Conservation (phyloP, 2,888 invertebrate genomes). For the Drosophila nr. medialis region DNA sequence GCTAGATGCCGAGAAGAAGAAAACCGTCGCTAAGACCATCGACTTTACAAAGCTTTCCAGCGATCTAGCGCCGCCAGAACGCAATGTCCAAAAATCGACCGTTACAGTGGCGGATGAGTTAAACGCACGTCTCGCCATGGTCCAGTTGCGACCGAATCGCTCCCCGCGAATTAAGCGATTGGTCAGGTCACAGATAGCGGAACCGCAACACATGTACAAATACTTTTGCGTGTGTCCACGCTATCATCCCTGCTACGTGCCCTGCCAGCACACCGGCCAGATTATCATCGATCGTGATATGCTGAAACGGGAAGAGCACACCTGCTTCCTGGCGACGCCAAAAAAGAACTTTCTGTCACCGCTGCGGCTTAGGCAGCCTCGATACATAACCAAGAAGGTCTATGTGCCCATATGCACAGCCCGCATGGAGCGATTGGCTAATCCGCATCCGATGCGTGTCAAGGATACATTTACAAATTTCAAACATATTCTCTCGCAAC, state of each 20-base stretch:
- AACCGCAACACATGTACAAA: slow-evolving; percentile 67
- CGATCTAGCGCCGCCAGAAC: slow-evolving; percentile 21
- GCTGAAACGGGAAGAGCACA: slow-evolving; percentile 81
- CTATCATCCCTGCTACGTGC: slow-evolving; percentile 69
- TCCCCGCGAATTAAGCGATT: slow-evolving; percentile 74
- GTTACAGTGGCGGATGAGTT: slow-evolving; percentile 79
- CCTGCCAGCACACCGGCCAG: slow-evolving; percentile 81
- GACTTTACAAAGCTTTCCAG: slow-evolving; percentile 43
- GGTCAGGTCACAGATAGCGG: slow-evolving; percentile 47
- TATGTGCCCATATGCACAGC: slow-evolving; percentile 81
- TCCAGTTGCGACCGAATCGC: slow-evolving; percentile 71
- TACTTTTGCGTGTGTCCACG: slow-evolving; percentile 76
- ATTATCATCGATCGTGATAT: slow-evolving; percentile 82
- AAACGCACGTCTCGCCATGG: slow-evolving; percentile 67
- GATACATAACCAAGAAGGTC: slow-evolving; percentile 65
- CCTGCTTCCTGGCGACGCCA: slow-evolving; percentile 81
- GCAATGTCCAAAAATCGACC: slow-evolving; percentile 29
- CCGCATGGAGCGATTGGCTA: slow-evolving; percentile 78
- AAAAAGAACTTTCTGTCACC: slow-evolving; percentile 68
- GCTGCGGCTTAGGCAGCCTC: slow-evolving; percentile 46
- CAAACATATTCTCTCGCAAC: slow-evolving; percentile 60
- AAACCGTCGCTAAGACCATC: slow-evolving; percentile 30
- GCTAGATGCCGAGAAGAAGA: slow-evolving; percentile 44
- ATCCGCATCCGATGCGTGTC: slow-evolving; percentile 73
- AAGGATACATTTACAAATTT: slow-evolving; percentile 69